Evolutionary conservation across 2,113 vertebrate genomes (phyloP).

Genomic region (Cercocebus atys): DNA sequence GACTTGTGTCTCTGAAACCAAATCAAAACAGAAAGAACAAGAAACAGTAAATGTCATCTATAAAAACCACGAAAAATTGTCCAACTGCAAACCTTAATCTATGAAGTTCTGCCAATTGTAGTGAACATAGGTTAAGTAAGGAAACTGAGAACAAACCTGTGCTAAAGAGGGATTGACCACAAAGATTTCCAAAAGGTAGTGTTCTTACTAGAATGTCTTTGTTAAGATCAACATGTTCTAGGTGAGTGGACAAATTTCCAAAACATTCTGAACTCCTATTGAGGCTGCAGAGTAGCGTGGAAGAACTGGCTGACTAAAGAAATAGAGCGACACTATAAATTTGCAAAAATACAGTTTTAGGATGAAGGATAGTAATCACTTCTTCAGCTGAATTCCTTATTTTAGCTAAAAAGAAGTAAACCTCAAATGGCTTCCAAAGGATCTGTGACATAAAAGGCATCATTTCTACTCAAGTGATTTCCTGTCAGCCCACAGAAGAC

Average conservation of each 20-base stretch:
- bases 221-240: neutral
- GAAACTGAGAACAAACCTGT: neutral
- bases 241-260: neutral
- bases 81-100: neutral
- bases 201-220: neutral
- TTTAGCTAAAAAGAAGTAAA: neutral
- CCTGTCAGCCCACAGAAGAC: neutral
- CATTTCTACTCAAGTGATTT: neutral
- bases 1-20: neutral
- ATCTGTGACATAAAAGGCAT: neutral
- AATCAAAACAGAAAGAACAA: neutral
- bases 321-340: neutral
- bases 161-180: neutral
- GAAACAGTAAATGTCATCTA: neutral
- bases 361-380: neutral
- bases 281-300: neutral
- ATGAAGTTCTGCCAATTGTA: neutral
- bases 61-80: neutral
- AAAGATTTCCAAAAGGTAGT: neutral
- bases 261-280: neutral
- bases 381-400: neutral
- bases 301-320: neutral
- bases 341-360: neutral
- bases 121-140: neutral
- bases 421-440: neutral